These are phyloP conservation scores for Phoxinus phoxinus DNA, from an alignment of 2,113 vertebrate species.

Conservation along the genomic window DNA sequence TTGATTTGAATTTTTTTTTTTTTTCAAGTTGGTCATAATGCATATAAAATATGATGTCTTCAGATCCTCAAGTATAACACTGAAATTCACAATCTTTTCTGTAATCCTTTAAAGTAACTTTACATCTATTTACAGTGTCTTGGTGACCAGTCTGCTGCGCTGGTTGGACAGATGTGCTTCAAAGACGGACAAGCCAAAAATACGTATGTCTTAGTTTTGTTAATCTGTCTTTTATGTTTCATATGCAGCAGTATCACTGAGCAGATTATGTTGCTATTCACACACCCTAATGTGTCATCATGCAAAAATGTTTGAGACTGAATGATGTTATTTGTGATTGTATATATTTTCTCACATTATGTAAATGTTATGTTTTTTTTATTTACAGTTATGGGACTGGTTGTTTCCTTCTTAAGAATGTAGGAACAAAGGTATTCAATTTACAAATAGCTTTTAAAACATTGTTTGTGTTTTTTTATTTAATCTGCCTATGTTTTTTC, in stretches of 20 bases:
- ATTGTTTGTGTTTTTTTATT: background rate
- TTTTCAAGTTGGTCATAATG: background rate
- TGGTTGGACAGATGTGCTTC: constrained; percentile 98
- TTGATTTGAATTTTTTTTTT: background rate
- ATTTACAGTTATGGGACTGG: constrained; percentile 91
- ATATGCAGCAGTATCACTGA: background rate
- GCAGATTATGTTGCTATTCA: background rate
- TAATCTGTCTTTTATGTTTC: background rate
- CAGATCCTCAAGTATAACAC: background rate
- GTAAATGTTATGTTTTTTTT: background rate
- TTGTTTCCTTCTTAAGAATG: constrained; percentile 94
- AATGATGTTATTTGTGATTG: background rate
- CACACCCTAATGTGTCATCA: background rate
- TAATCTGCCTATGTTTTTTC: background rate
- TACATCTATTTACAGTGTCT: constrained; percentile 83
- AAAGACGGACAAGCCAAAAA: constrained; percentile 94
- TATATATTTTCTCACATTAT: background rate
- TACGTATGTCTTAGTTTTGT: constrained; percentile 81
- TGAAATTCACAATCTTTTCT: background rate
- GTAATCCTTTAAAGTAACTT: background rate
- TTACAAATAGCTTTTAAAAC: background rate
- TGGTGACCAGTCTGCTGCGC: constrained; percentile 96
- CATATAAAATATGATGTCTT: background rate
- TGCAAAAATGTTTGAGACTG: background rate
- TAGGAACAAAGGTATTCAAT: constrained; percentile 84